phyloP scores from a whole-genome alignment of 2,888 invertebrate genomes.

The Theodoxus fluviatilis region DNA sequence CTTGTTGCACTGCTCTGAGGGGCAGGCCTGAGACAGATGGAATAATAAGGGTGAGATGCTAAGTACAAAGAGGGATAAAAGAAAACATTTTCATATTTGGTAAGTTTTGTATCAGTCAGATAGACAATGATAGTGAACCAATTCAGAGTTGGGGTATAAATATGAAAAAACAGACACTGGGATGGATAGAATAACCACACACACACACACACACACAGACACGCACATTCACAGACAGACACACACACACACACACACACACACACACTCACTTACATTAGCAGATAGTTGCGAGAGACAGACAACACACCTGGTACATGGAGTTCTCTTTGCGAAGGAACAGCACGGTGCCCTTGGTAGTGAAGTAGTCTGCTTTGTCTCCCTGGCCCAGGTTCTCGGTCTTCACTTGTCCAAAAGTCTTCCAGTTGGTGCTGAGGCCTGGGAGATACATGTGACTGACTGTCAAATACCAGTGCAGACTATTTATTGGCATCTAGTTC shows the following conservation, averaged over 20 bases:
- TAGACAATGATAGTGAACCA: background rate
- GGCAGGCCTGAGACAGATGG: slow-evolving; percentile 76
- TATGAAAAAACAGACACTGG: background rate
- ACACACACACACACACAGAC: too few relatives aligned
- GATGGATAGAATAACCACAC: too few relatives aligned
- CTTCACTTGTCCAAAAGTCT: slow-evolving; percentile 79
- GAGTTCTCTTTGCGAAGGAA: slow-evolving; percentile 83
- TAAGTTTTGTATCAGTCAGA: background rate
- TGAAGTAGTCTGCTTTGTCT: slow-evolving; percentile 84
- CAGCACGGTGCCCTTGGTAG: slow-evolving; percentile 79
- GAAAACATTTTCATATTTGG: background rate
- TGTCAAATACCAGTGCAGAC: too few relatives aligned
- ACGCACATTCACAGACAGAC: too few relatives aligned
- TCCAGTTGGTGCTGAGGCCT: slow-evolving; percentile 69
- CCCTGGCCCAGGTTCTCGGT: slow-evolving; percentile 72
- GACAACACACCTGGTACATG: slow-evolving; percentile 75
- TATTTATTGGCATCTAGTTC: too few relatives aligned
- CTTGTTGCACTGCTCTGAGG: slow-evolving; percentile 88
- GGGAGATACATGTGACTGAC: background rate
- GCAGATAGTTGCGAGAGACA: too few relatives aligned
- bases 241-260: too few relatives aligned
- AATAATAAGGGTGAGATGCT: background rate
- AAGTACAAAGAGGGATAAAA: background rate
- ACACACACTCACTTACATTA: too few relatives aligned
- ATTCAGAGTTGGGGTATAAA: background rate